These are phyloP conservation scores for Brassicogethes aeneus DNA, from an alignment of 2,888 invertebrate species.

Conservation along the genomic window DNA sequence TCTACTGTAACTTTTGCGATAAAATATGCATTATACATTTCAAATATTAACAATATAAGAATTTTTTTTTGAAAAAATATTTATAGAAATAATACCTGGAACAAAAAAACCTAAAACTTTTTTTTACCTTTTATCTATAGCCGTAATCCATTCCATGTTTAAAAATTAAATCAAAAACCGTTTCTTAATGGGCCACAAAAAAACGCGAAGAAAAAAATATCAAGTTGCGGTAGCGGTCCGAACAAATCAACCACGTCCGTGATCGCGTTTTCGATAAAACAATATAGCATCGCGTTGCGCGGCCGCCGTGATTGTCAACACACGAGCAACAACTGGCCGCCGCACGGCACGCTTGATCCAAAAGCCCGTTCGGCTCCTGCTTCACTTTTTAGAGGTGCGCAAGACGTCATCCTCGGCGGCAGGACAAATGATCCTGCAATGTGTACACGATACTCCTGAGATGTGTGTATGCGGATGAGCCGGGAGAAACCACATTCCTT, in stretches of 20 bases:
- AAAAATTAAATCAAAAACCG: background rate
- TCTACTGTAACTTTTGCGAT: no score
- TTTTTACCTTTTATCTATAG: conserved; percentile 25
- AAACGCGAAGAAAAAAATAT: background rate
- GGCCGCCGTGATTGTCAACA: background rate
- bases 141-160: conserved; percentile 27
- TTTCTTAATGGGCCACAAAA: background rate
- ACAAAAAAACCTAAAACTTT: no score
- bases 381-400: background rate
- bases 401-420: conserved; percentile 5
- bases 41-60: no score
- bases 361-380: no score
- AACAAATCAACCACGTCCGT: no score
- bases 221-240: no score
- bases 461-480: no score
- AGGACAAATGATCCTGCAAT: conserved; percentile 5
- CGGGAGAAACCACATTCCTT: no score
- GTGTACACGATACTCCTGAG: background rate
- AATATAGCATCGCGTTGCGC: background rate
- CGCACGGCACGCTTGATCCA: conserved; percentile 5
- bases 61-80: no score
- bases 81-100: no score
- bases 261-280: background rate
- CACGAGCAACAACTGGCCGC: conserved; percentile 20
- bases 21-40: no score